Evolutionary conservation across 1,140 invertebrate species (phyloP).

Genomic region (Plodia interpunctella): DNA sequence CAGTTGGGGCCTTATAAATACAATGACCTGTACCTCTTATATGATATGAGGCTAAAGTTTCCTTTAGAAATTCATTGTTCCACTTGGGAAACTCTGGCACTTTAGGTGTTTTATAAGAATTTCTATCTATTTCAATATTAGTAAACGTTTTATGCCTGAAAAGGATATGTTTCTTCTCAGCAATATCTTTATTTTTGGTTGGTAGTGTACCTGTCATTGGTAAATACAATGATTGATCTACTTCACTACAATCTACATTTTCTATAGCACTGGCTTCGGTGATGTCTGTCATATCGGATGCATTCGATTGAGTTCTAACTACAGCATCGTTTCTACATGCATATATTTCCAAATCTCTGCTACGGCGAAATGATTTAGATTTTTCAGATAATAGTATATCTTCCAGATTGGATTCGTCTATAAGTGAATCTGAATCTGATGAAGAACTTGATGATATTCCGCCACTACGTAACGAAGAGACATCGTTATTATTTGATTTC

Average conservation of each 20-base stretch:
- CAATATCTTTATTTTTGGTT: constrained; percentile 40
- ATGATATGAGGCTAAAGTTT: constrained; percentile 65
- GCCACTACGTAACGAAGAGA: constrained; percentile 28
- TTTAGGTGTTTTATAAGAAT: constrained; percentile 49
- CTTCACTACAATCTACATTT: constrained; percentile 63
- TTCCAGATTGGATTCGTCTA: constrained; percentile 67
- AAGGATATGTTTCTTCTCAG: constrained; percentile 52
- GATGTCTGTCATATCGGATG: constrained; percentile 50
- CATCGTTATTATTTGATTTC: background rate
- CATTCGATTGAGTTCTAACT: constrained; percentile 42
- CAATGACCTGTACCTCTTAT: constrained; percentile 71
- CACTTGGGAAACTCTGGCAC: constrained; percentile 42
- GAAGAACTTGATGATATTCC: constrained; percentile 60
- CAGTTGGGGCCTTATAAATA: constrained; percentile 62
- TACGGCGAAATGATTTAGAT: constrained; percentile 60
- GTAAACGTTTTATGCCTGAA: constrained; percentile 73
- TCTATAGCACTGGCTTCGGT: constrained; percentile 65
- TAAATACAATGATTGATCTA: constrained; percentile 47
- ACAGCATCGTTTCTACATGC: constrained; percentile 37
- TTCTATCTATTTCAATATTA: constrained; percentile 64
- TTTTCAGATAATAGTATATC: constrained; percentile 67
- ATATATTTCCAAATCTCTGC: constrained; percentile 26
- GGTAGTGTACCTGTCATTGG: constrained; percentile 68
- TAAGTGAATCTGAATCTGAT: constrained; percentile 68
- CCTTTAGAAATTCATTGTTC: constrained; percentile 54